Conservation (phyloP, 2,888 invertebrate genomes). For the Timema podura region DNA sequence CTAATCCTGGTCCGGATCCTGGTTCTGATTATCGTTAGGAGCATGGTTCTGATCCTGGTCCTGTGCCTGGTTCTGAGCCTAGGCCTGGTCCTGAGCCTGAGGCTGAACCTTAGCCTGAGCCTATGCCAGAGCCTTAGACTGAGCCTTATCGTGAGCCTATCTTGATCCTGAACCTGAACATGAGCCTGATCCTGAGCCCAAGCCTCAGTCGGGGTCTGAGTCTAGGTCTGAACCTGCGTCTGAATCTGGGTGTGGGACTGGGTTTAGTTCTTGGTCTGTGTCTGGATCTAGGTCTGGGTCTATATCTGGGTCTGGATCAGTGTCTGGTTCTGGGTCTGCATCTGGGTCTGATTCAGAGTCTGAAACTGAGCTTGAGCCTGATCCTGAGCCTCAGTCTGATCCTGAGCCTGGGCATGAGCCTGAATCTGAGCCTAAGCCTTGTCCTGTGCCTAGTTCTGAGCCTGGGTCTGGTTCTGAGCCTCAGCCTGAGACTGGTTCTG, state of each 20-base stretch:
- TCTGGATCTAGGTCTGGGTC: constrained; percentile 16
- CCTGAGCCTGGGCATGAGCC: constrained; percentile 29
- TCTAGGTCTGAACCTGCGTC: constrained; percentile 13
- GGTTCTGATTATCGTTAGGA: no score
- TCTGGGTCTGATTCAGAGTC: constrained; percentile 33
- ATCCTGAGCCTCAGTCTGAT: no score
- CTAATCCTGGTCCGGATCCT: no score
- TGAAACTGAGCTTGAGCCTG: constrained; percentile 33
- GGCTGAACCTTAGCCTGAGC: constrained; percentile 26
- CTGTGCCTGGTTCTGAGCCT: constrained; percentile 1
- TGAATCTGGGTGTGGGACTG: no score
- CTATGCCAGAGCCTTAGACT: constrained; percentile 24
- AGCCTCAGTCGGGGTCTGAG: no score
- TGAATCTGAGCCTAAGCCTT: constrained; percentile 25
- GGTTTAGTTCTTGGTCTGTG: constrained; percentile 6
- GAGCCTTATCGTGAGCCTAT: no score
- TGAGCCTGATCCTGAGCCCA: constrained; percentile 34
- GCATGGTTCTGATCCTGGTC: no score
- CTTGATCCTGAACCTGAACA: constrained; percentile 31
- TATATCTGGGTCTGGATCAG: constrained; percentile 25
- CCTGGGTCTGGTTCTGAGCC: not conserved
- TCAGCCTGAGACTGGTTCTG: constrained; percentile 25
- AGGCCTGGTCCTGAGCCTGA: constrained; percentile 26
- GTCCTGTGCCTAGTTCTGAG: not conserved
- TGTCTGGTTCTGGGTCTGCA: constrained; percentile 31